Evolutionary conservation across 2,888 invertebrate species (phyloP).

Genomic region (Drosophila recens): DNA sequence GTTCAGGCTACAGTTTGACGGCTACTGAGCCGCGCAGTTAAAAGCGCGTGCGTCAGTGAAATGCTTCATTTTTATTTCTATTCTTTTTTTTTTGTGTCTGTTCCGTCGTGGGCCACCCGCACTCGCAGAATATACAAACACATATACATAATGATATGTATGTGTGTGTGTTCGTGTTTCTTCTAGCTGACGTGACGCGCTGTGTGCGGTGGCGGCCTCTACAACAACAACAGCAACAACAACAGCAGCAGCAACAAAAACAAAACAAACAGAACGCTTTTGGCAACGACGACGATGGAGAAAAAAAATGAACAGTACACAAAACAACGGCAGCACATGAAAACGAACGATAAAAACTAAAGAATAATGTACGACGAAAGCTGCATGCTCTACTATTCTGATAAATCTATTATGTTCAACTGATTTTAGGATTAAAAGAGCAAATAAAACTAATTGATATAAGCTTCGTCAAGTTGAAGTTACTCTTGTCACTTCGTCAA

Average conservation of each 20-base stretch:
- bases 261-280: conserved; percentile 52
- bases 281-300: conserved; percentile 45
- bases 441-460: neutral
- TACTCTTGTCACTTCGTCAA: neutral
- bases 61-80: conserved; percentile 37
- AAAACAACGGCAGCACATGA: conserved; percentile 33
- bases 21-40: conserved; percentile 30
- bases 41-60: conserved; percentile 75
- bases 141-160: conserved; percentile 3
- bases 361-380: conserved; percentile 24
- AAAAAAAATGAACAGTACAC: conserved; percentile 32
- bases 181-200: conserved; percentile 63
- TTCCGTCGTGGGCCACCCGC: conserved; percentile 61
- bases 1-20: conserved; percentile 53
- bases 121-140: conserved; percentile 24
- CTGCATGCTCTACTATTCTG: conserved; percentile 31
- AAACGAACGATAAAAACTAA: conserved; percentile 30
- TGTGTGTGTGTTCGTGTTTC: conserved; percentile 20
- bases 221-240: conserved; percentile 37
- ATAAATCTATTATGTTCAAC: neutral
- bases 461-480: neutral
- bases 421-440: neutral
- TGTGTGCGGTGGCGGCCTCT: conserved; percentile 57
- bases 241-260: conserved; percentile 27
- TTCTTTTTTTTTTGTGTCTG: conserved; percentile 15